Evolutionary conservation across 53 echinoderm and acorn worm genomes (phyloP).

Genomic region (Echinometra lucunter): DNA sequence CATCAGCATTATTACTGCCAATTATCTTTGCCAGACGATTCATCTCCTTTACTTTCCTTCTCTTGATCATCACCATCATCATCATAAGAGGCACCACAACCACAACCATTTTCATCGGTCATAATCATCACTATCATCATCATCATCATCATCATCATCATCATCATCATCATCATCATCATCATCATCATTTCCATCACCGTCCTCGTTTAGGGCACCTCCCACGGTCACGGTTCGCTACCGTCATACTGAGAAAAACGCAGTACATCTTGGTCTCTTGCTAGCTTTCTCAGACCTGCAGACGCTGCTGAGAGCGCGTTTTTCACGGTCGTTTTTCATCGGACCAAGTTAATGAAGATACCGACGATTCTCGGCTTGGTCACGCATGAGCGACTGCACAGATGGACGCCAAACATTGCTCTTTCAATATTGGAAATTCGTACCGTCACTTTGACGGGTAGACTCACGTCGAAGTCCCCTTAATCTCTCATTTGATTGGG

Average conservation of each 20-base stretch:
- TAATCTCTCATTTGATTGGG: constrained; percentile 2
- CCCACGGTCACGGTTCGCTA: constrained; percentile 6
- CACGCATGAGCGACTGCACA: constrained; percentile 32
- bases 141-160: no score
- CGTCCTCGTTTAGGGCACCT: not conserved
- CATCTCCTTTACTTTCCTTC: not conserved
- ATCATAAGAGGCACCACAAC: no score
- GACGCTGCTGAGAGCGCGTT: constrained; percentile 33
- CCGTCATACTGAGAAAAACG: not conserved
- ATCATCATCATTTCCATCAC: not conserved
- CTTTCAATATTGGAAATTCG: constrained; percentile 59
- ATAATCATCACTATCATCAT: no score
- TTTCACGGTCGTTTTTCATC: constrained; percentile 67
- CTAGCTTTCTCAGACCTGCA: not conserved
- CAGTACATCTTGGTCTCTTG: not conserved
- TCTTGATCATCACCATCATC: not conserved
- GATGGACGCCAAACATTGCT: constrained; percentile 47
- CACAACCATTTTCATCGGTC: no score
- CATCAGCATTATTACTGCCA: not conserved
- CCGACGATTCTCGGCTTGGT: constrained; percentile 32
- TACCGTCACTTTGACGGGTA: constrained; percentile 35
- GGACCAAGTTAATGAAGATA: constrained; percentile 57
- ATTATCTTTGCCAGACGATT: not conserved
- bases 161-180: not conserved
- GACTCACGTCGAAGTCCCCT: not conserved